Evolutionary conservation across 2,797 vertebrate genomes (phyloP).

Genomic region (Gymnoscopelus microlampas): DNA sequence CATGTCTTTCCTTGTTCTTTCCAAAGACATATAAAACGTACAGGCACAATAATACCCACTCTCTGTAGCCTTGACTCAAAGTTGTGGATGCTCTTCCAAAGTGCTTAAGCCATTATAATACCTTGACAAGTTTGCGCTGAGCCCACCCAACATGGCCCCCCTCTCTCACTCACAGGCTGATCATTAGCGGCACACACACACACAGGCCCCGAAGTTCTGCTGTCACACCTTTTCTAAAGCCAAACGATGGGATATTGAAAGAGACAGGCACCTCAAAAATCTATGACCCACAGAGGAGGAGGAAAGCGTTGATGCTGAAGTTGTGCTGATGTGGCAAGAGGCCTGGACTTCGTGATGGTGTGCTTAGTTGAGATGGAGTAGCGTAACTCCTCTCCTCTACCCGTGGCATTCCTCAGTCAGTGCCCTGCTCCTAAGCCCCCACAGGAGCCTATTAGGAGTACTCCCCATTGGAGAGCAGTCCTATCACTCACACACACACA

Average conservation of each 20-base stretch:
- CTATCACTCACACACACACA: constrained; percentile 18
- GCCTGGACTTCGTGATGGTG: constrained; percentile 22
- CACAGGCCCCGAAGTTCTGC: constrained; percentile 37
- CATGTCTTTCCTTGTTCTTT: constrained; percentile 9
- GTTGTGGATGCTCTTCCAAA: background rate
- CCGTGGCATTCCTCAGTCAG: too few species aligned
- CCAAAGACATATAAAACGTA: constrained; percentile 30
- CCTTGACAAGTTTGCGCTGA: constrained; percentile 57
- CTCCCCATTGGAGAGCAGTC: background rate
- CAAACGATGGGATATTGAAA: constrained; percentile 37
- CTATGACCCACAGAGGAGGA: constrained; percentile 33
- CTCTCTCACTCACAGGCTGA: constrained; percentile 55
- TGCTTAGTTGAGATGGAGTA: constrained; percentile 18
- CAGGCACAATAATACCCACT: constrained; percentile 40
- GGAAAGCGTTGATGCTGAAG: constrained; percentile 3
- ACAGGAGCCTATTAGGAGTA: constrained; percentile 53
- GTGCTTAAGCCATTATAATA: constrained; percentile 63
- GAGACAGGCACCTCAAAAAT: constrained; percentile 21
- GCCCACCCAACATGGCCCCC: constrained; percentile 59
- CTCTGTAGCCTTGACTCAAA: constrained; percentile 48
- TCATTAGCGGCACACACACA: constrained; percentile 31
- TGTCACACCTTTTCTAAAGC: constrained; percentile 54
- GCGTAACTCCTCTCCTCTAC: constrained; percentile 11
- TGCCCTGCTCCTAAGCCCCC: constrained; percentile 29
- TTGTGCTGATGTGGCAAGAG: constrained; percentile 37